A percentile compares a stretch with the other conserved stretches of the same genome.
phyloP scores from a whole-genome alignment of 2,113 vertebrate genomes.

The Oreochromis spilurus region DNA sequence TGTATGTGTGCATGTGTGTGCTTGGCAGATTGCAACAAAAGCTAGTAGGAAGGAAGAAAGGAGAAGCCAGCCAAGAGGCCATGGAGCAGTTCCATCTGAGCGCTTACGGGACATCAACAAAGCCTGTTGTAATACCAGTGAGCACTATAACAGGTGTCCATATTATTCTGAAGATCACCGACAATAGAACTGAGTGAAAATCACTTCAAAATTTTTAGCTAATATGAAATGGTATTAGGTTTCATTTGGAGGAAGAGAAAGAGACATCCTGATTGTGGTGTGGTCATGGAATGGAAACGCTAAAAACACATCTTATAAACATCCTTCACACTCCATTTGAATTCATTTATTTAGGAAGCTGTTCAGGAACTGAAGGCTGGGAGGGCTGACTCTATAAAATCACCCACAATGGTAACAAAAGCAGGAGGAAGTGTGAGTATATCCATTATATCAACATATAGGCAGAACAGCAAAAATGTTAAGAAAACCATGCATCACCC shows the following conservation, averaged over 20 bases:
- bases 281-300: constrained; percentile 19
- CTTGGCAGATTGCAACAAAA: constrained; percentile 38
- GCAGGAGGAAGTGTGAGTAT: constrained; percentile 5
- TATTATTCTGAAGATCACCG: constrained; percentile 26
- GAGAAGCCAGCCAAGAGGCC: constrained; percentile 43
- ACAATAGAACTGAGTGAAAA: constrained; percentile 13
- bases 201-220: constrained; percentile 3
- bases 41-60: constrained; percentile 51
- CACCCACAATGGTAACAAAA: constrained; percentile 16
- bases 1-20: background rate
- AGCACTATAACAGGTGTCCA: constrained; percentile 54
- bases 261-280: constrained; percentile 20
- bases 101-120: constrained; percentile 41
- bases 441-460: constrained; percentile 1
- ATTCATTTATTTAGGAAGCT: constrained; percentile 36
- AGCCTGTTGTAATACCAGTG: constrained; percentile 58
- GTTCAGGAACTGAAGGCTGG: constrained; percentile 5
- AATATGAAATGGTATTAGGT: constrained; percentile 26
- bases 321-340: constrained; percentile 37
- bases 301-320: constrained; percentile 43
- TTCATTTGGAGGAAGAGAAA: constrained; percentile 21
- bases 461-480: background rate
- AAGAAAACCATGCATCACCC: background rate
- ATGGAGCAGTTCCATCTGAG: constrained; percentile 51
- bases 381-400: constrained; percentile 24